Evolutionary conservation across 2,888 invertebrate genomes (phyloP).

Genomic region (Entomobrya proxima): DNA sequence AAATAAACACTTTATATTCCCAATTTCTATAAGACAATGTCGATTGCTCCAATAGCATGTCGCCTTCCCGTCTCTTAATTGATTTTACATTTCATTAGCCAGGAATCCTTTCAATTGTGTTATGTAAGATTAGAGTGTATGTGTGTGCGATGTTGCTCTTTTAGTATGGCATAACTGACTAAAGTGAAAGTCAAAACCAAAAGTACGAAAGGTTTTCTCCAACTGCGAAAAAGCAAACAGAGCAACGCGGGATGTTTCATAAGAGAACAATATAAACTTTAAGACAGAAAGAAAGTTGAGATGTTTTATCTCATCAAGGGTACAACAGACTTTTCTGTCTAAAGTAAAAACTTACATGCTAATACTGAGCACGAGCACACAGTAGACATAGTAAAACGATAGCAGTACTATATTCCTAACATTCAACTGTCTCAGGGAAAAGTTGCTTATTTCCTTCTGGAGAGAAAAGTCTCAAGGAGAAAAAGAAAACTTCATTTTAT

Average conservation of each 20-base stretch:
- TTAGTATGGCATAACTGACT: too few relatives aligned
- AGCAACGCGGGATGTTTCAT: too few relatives aligned
- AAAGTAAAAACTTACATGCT: not conserved
- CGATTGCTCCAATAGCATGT: not conserved
- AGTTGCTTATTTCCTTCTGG: not conserved
- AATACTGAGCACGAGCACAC: not conserved
- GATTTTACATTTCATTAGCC: not conserved
- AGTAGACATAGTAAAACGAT: not conserved
- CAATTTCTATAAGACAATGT: not conserved
- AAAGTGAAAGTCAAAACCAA: too few relatives aligned
- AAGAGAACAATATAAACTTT: too few relatives aligned
- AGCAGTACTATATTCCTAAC: not conserved
- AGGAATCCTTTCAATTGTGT: not conserved
- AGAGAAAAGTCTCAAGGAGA: slow-evolving; percentile 12
- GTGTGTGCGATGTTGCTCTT: too few relatives aligned
- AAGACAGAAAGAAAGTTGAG: too few relatives aligned
- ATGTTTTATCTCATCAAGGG: slow-evolving; percentile 43
- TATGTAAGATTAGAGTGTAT: not conserved
- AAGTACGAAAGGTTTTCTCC: too few relatives aligned
- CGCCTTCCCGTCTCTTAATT: not conserved
- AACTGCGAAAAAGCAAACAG: too few relatives aligned
- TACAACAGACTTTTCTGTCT: not conserved
- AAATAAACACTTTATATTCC: not conserved
- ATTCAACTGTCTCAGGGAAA: not conserved
- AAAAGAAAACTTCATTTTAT: slow-evolving; percentile 37